Base-by-base conservation (phyloP, 1,140 invertebrate genomes). In the Drosophila gunungcola region DNA sequence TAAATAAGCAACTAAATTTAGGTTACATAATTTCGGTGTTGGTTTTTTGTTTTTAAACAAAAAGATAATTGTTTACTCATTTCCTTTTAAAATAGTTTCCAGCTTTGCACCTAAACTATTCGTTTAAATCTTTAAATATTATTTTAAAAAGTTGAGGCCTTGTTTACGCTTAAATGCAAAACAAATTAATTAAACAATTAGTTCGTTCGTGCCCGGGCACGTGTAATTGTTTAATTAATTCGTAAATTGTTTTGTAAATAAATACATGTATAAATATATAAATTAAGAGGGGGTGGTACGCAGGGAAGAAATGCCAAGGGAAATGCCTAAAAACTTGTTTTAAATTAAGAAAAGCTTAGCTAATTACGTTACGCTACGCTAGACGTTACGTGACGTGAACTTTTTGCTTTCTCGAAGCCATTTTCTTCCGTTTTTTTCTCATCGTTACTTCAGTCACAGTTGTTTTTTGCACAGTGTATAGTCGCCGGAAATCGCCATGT, bases 111-210 rank as follows among this genome's bases (percentile, higher is more conserved):
- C 70, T 74, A 76, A 76, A 76, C 65, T 80, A 80, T 79, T 65
- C 61, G 55, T 58, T 76, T 73, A 62, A 54, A 64, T 74, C 54
- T 48, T 60, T 80, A 76, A 75, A 53, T 58, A 75, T 74, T 67
- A 77, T 54, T 55, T 69, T 51, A 63, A 57, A 76, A 88, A 73
- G 78, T 80, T 84, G 77, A 89, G 84, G 83, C 83, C 89, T 80
- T 78, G 65, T 78, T 82, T 86, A 83, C 62, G 76, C 67, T 82
- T 81, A 83, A 75, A 83, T 88, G 78, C 82, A 90, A 89, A 91
- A 91, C 89, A 91, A 91, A 91, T 91, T 91, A 91, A 91, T 91
- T 91, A 91, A 91, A 91, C 78, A 91, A 91, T 91, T 90, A 90
- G 51, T 86, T 52, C 51, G 63, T 53, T 68, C 69, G 75, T 48